Evolutionary conservation across 2,888 invertebrate genomes (phyloP), one percentile per base, ranked within the genome.

Genomic region (Dorcus hopei): DNA sequence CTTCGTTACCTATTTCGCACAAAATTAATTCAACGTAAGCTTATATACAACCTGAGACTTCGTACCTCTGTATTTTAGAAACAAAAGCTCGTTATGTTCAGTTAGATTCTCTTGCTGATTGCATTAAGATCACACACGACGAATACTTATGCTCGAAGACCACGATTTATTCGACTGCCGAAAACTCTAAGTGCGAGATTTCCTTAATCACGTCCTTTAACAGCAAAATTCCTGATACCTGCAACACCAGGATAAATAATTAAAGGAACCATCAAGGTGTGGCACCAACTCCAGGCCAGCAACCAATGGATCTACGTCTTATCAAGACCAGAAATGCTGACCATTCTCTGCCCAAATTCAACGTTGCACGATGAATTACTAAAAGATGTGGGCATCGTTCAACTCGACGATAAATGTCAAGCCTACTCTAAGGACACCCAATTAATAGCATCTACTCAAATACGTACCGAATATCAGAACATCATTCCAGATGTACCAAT

Each of bases 301-400:
- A 50, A 50, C 19, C 38, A 50, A 38, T 39, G 50, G 39, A 50
- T 50, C 9, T 50, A 40, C 19, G 11, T 50, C 26, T 19, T 48
- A 7, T 19, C 49, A 11, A 19, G 14, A 8, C 49, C 23, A n/a
- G 23, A 14, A 11, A 8, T 48, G 19, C 33, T 26, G 33, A 48
- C 14, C 33, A 48, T 48, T 9, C 26, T 48, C 2, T 48, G 23
- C 9, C 49, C 49, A 8, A 11, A 48, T 33, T 33, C 6, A 33
- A 33, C 26, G 26, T 7, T 48, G 11, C 49, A 16, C 7, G 23
- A 48, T 33, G 49, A 48, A 6, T 9, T 48, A 5, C 16, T 48
- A 3, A 14, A 33, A 48, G 23, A 4, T 33, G 19, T 48, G 7
- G 48, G 48, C 9, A 48, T 48, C 14, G 14, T 48, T 19, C 48